Conservation (phyloP, 2,888 invertebrate species). For the Lypha dubia region DNA sequence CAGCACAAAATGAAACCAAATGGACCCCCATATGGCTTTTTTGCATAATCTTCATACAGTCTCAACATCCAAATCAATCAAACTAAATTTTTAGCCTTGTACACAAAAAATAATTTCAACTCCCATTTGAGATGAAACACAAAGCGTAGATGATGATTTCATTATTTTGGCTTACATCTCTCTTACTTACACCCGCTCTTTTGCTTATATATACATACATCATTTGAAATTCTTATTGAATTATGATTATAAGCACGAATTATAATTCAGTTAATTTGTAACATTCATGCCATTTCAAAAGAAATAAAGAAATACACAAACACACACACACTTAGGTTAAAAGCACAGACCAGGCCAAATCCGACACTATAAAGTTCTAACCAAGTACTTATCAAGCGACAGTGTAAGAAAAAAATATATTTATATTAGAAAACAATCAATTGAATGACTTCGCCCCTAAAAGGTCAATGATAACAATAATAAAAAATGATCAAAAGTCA, state of each 20-base stretch:
- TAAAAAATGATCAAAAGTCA: conserved; percentile 75
- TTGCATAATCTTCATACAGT: conserved; percentile 34
- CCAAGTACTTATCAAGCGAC: neutral
- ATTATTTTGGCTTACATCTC: neutral
- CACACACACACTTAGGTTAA: neutral
- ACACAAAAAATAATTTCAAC: conserved; percentile 24
- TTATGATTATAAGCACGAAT: conserved; percentile 69
- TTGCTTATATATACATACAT: too few relatives aligned
- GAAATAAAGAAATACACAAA: too few relatives aligned
- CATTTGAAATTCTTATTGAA: conserved; percentile 57
- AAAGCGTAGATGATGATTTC: conserved; percentile 15
- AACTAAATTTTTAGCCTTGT: conserved; percentile 32
- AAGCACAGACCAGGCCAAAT: neutral
- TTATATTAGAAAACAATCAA: neutral
- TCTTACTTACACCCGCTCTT: neutral
- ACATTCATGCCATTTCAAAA: conserved; percentile 68
- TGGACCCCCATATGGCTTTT: conserved; percentile 22
- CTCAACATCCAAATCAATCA: conserved; percentile 62
- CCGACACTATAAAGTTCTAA: neutral
- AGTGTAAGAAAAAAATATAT: neutral
- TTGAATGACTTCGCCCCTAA: neutral
- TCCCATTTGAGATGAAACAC: conserved; percentile 43
- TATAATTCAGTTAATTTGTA: conserved; percentile 74
- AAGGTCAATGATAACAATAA: conserved; percentile 54
- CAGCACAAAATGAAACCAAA: conserved; percentile 8